A percentile compares a stretch with the other conserved stretches of the same genome.
These are phyloP conservation scores for Zygaena filipendulae DNA, from an alignment of 2,888 invertebrate genomes.

Conservation along the genomic window DNA sequence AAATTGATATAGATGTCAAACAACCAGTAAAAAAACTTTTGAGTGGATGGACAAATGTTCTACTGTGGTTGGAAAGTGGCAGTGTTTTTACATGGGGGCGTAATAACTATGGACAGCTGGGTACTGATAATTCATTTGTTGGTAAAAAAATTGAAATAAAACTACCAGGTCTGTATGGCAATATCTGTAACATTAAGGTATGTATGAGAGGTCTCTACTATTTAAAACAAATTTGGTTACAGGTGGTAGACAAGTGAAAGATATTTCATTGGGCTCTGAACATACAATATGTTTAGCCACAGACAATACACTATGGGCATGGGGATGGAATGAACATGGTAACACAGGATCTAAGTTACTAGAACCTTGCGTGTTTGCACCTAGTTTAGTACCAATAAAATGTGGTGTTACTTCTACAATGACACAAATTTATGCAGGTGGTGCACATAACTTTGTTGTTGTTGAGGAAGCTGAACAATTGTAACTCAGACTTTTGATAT, in stretches of 20 bases:
- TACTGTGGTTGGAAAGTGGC: slow-evolving; percentile 71
- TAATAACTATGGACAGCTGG: slow-evolving; percentile 84
- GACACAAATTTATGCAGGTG: slow-evolving; percentile 44
- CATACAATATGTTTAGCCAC: slow-evolving; percentile 78
- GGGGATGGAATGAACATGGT: slow-evolving; percentile 94
- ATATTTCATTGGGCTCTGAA: slow-evolving; percentile 80
- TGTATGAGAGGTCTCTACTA: too few relatives aligned
- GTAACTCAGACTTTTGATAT: slow-evolving; percentile 4
- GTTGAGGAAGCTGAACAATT: slow-evolving; percentile 20
- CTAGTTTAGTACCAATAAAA: slow-evolving; percentile 33
- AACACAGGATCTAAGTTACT: slow-evolving; percentile 79
- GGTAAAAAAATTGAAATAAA: slow-evolving; percentile 39
- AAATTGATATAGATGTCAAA: slow-evolving; percentile 65
- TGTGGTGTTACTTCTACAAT: slow-evolving; percentile 22
- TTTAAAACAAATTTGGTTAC: too few relatives aligned
- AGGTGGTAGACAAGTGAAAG: slow-evolving; percentile 54
- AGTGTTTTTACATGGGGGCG: slow-evolving; percentile 81
- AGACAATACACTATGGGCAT: slow-evolving; percentile 75
- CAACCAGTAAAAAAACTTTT: slow-evolving; percentile 66
- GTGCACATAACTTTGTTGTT: slow-evolving; percentile 54
- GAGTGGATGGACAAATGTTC: slow-evolving; percentile 85
- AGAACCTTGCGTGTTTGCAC: slow-evolving; percentile 31
- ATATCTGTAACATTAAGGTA: background rate
- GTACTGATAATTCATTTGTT: slow-evolving; percentile 37
- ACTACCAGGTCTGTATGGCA: slow-evolving; percentile 30